These are phyloP conservation scores for Muntiacus reevesi DNA, from an alignment of 2,113 vertebrate species.

Conservation along the genomic window DNA sequence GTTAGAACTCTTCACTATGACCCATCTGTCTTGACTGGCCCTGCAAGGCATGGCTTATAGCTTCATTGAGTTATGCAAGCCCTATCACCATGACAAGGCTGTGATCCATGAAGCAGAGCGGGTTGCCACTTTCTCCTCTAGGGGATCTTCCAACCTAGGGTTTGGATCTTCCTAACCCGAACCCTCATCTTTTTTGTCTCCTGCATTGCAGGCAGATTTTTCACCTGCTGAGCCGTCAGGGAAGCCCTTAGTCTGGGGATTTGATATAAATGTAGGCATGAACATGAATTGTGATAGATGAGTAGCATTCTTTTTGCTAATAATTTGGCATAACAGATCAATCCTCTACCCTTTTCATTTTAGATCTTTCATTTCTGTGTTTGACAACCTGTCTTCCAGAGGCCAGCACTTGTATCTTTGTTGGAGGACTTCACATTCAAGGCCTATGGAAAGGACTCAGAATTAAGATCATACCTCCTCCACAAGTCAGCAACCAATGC, in stretches of 20 bases:
- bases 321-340: neutral
- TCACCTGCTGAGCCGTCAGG: neutral
- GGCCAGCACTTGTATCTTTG: neutral
- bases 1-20: neutral
- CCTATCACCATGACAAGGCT: neutral
- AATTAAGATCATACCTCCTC: neutral
- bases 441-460: neutral
- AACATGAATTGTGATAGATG: neutral
- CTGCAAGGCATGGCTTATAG: neutral
- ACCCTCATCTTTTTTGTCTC: neutral
- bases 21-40: neutral
- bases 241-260: neutral
- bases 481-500: neutral
- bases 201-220: neutral
- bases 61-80: neutral
- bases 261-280: neutral
- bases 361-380: neutral
- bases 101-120: neutral
- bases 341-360: neutral
- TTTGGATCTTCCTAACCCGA: neutral
- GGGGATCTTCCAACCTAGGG: neutral
- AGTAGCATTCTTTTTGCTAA: neutral
- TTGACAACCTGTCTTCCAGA: neutral
- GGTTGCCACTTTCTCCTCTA: neutral
- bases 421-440: neutral